phyloP scores from a whole-genome alignment of 2,113 vertebrate genomes.

The Mastomys coucha region DNA sequence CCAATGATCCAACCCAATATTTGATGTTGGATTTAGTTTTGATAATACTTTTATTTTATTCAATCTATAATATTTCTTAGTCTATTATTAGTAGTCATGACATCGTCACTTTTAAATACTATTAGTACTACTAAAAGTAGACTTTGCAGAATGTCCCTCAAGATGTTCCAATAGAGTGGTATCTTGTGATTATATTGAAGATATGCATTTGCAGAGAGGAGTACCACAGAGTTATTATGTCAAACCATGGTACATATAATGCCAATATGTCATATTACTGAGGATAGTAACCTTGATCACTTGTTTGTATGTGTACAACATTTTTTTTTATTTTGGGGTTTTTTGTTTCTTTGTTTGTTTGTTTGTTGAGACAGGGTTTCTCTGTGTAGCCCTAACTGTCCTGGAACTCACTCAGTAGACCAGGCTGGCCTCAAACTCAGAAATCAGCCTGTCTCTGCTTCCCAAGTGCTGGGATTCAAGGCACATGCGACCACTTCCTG shows the following conservation, averaged over 20 bases:
- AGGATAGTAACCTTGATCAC: neutral
- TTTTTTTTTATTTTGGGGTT: neutral
- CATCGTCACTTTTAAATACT: neutral
- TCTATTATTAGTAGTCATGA: neutral
- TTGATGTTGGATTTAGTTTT: slow-evolving; percentile 13
- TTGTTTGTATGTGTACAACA: neutral
- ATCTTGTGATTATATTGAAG: neutral
- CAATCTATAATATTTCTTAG: neutral
- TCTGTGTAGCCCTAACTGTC: too few species aligned
- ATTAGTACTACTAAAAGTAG: neutral
- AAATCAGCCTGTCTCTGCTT: too few species aligned
- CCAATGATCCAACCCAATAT: neutral
- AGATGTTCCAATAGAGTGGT: neutral
- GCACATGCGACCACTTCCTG: too few species aligned
- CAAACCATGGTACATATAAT: neutral
- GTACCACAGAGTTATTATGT: neutral
- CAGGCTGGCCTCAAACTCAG: too few species aligned
- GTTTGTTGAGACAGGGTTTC: too few species aligned
- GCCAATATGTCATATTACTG: neutral
- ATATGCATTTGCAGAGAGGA: neutral
- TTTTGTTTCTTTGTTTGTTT: too few species aligned
- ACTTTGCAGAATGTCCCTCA: neutral
- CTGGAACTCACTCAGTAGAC: too few species aligned
- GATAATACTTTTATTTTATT: neutral
- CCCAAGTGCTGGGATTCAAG: too few species aligned